Conservation (phyloP, 2,888 invertebrate genomes). For the Strigamia transsilvanica region DNA sequence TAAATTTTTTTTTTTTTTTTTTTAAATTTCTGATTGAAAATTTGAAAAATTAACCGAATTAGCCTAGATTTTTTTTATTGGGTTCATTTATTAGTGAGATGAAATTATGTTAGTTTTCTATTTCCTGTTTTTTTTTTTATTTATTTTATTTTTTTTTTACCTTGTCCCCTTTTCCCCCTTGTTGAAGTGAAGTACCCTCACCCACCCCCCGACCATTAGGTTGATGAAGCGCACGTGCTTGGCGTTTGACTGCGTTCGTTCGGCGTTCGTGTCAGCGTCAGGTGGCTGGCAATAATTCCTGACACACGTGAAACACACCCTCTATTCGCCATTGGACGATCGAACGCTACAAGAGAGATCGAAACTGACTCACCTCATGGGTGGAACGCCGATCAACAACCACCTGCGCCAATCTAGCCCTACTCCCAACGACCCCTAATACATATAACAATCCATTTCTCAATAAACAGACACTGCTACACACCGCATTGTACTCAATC, state of each 20-base stretch:
- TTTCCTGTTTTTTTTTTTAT: neutral
- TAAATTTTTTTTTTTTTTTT: too few relatives aligned
- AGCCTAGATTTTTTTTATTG: too few relatives aligned
- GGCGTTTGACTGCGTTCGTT: constrained; percentile 47
- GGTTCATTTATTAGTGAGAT: neutral
- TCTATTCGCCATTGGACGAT: constrained; percentile 45
- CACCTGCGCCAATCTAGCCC: constrained; percentile 49
- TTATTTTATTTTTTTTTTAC: neutral
- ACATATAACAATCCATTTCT: constrained; percentile 21
- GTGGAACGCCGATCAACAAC: constrained; percentile 49
- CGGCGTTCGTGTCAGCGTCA: constrained; percentile 49
- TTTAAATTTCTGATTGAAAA: too few relatives aligned
- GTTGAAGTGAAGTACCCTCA: constrained; percentile 49
- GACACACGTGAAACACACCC: constrained; percentile 49
- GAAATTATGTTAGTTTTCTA: constrained; percentile 35
- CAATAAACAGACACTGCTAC: neutral
- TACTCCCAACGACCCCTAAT: constrained; percentile 30
- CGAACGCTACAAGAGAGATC: constrained; percentile 46
- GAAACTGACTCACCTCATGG: constrained; percentile 48
- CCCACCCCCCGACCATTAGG: constrained; percentile 46
- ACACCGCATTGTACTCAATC: neutral
- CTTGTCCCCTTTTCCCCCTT: constrained; percentile 37
- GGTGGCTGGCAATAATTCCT: constrained; percentile 49
- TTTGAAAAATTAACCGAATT: too few relatives aligned
- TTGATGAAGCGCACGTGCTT: constrained; percentile 49